phyloP scores from a whole-genome alignment of 2,113 vertebrate species.

The Callipepla californica region DNA sequence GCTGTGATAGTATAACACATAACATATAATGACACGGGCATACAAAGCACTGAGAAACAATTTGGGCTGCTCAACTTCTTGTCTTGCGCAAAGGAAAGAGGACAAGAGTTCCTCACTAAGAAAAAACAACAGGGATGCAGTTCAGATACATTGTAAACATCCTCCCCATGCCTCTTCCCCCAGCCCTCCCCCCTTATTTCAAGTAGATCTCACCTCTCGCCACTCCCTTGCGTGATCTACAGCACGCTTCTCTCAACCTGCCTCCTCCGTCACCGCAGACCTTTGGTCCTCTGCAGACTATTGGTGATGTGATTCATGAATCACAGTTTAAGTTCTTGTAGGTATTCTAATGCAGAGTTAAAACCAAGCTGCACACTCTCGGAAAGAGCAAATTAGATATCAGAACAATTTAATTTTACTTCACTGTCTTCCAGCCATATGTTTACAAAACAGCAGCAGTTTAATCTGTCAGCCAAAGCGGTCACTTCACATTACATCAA shows the following conservation, averaged over 20 bases:
- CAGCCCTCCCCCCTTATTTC: not conserved
- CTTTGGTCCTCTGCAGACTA: not conserved
- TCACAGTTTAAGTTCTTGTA: not conserved
- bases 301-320: not conserved
- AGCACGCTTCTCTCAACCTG: not conserved
- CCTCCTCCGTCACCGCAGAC: slow-evolving; percentile 10
- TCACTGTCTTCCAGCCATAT: not conserved
- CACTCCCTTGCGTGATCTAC: not conserved
- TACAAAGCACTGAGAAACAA: not conserved
- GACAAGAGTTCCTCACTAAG: not conserved
- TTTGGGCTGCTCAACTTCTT: not conserved
- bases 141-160: not conserved
- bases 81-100: not conserved
- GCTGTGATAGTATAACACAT: not conserved
- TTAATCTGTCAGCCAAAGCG: slow-evolving; percentile 19
- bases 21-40: not conserved
- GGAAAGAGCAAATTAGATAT: slow-evolving; percentile 16
- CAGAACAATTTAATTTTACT: slow-evolving; percentile 2
- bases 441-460: slow-evolving; percentile 21
- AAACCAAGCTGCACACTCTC: not conserved
- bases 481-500: not conserved
- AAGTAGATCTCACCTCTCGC: not conserved
- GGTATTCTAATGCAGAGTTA: not conserved
- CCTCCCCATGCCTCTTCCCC: not conserved
- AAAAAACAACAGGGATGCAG: not conserved